Base-by-base conservation (phyloP, 2,888 invertebrate genomes). In the Stratiomys singularior region DNA sequence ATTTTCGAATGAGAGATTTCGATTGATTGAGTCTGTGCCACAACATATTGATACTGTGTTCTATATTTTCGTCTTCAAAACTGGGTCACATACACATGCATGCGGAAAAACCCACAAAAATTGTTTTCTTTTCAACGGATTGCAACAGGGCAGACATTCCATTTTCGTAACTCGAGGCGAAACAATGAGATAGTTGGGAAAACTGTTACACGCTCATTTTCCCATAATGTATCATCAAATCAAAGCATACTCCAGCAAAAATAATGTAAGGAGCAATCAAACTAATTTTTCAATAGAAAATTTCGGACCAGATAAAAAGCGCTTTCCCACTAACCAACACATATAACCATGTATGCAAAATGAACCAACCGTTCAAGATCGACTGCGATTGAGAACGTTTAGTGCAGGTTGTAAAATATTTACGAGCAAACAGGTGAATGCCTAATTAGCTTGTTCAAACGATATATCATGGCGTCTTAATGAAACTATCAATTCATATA, bases 351-450 rank as follows among this genome's bases (percentile, higher is more conserved):
- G 60, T 18, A 30, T 25, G 25, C 69, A 46, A 47, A 46, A 11
- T 25, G 47, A 69, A 23, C 69, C 69, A 47, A 64, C 69, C 69
- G 69, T 69, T 69, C 13, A 46, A 9, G 69, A 47, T 69, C 1
- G 69, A 46, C 1, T 5, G 9, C 7, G 69, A 69, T 69, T 15
- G 25, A 13, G 69, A 69, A 46, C 69, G 69, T 47, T 69, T 46
- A 47, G 69, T 47, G 69, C 69, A 47, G 69, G 47, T 47, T 47
- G 23, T 69, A 46, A 46, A 18, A 46, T 46, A 23, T 60, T 25
- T 18, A 69, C 47, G 47, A 69, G 46, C 44, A 25, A 69, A 25
- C 69, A 47, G 69, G 69, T 69, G 69, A 69, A 47, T 69, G 69
- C 46, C 47, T 69, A 47, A 66, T 66, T 66, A 21, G 27, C 3